A percentile compares a stretch with the other conserved stretches of the same genome.
These are phyloP conservation scores for Tapirus indicus DNA, from an alignment of 2,797 vertebrate genomes.

Conservation along the genomic window DNA sequence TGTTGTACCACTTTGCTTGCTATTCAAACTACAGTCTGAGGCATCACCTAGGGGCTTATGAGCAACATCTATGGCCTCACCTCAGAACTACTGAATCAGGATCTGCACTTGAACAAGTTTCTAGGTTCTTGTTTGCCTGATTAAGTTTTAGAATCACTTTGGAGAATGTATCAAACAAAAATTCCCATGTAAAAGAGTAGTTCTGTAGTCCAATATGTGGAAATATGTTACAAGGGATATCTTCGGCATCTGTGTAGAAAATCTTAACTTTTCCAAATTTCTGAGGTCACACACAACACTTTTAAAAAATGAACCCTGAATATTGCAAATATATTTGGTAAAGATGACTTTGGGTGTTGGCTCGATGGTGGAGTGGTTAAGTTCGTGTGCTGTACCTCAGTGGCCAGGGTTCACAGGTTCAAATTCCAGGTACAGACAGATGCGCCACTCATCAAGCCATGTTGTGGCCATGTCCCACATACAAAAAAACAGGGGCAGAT, in stretches of 20 bases:
- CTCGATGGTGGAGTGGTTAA: too few species aligned
- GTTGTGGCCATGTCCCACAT: too few species aligned
- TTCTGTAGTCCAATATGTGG: background rate
- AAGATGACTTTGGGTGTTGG: background rate
- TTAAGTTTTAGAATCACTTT: background rate
- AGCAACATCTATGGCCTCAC: background rate
- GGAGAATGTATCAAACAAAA: background rate
- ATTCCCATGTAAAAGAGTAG: background rate
- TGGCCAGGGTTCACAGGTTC: too few species aligned
- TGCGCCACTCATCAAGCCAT: too few species aligned
- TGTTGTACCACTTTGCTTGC: background rate
- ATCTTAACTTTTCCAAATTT: background rate
- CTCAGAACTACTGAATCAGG: background rate
- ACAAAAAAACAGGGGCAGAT: too few species aligned
- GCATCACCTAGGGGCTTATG: background rate
- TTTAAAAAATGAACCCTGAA: background rate
- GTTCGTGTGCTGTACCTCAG: too few species aligned
- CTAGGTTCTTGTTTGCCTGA: background rate
- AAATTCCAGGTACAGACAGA: too few species aligned
- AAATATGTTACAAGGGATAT: background rate
- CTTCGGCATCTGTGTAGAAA: background rate
- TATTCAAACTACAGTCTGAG: background rate
- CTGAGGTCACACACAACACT: background rate
- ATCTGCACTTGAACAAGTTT: background rate
- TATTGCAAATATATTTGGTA: background rate